These are phyloP conservation scores for Zophobas atratus DNA, from an alignment of 1,140 invertebrate species.

Conservation along the genomic window DNA sequence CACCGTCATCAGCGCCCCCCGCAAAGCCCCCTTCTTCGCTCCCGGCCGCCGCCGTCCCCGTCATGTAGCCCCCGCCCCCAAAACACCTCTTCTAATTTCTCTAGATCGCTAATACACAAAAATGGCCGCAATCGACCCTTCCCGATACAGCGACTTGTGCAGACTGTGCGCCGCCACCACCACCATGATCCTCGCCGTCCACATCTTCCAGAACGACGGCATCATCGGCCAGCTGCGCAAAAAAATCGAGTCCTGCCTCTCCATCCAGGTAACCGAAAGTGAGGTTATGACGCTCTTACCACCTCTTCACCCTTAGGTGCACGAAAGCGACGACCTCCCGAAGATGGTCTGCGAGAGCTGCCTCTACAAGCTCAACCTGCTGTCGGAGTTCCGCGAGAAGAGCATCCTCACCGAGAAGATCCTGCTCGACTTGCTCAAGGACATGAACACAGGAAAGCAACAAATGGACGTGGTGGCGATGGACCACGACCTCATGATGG, in stretches of 20 bases:
- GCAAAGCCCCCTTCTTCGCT: too few species aligned
- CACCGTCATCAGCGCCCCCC: too few species aligned
- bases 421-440: constrained; percentile 71
- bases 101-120: constrained; percentile 49
- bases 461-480: constrained; percentile 60
- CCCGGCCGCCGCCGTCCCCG: too few species aligned
- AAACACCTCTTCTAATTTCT: constrained; percentile 27
- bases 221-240: constrained; percentile 73
- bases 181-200: constrained; percentile 71
- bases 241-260: constrained; percentile 75
- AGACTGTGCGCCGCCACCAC: constrained; percentile 74
- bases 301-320: constrained; percentile 67
- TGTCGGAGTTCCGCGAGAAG: constrained; percentile 75
- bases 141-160: constrained; percentile 69
- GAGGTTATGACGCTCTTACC: constrained; percentile 29
- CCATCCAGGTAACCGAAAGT: constrained; percentile 70
- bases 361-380: constrained; percentile 73
- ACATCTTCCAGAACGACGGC: constrained; percentile 74
- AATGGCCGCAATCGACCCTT: constrained; percentile 62
- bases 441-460: constrained; percentile 61
- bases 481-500: constrained; percentile 60
- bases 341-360: constrained; percentile 76
- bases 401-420: constrained; percentile 72
- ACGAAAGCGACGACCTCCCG: constrained; percentile 73
- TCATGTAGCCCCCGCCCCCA: not conserved